Evolutionary conservation across 2,113 vertebrate genomes (phyloP), one percentile per base, ranked within the genome.

Genomic region (Larimichthys polyactis): DNA sequence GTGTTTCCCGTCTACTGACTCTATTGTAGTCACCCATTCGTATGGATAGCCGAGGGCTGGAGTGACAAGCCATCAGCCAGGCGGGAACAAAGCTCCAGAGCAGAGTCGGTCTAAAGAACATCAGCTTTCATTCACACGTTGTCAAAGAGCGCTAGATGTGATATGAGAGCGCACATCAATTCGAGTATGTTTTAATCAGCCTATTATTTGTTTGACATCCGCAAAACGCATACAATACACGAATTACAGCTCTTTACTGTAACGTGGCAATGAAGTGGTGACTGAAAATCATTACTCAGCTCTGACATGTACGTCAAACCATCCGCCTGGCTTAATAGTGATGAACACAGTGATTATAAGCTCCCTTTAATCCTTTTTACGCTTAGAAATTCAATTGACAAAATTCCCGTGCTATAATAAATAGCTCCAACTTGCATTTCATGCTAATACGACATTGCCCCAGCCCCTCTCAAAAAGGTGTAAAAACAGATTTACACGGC

Each of bases 1-100:
- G 82, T 68, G 70, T 91, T 93, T 91, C 91, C 92, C 71, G 91
- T 94, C 92, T 92, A 8, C 90, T 93, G 85, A 76, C 85, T 92
- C 94, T 11, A 86, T 93, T 94, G 91, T 93, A 40, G 76, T 55
- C 80, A 52, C 59, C 67, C 81, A 78, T 86, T 91, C 82, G 81
- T 16, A 76, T 24, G 77, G 80, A 87, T 82, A 69, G 88, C 93
- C 84, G 29, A 57, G 60, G 88, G 90, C 87, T 4, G 43, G 54
- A 85, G 78, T 78, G 89, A 92, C 87, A 80, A 86, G 85, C 86
- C 85, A 24, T 88, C 82, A 84, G 64, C 63, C 63, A 19, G 51
- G 29, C 51, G 49, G 64, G 82, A 75, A 88, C 82, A 81, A 75
- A 83, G 82, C 74, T 82, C 75, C 32, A 4, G 48, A 79, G 71